Evolutionary conservation across 1,140 invertebrate species (phyloP).

Genomic region (Philotrypesis tridentata): DNA sequence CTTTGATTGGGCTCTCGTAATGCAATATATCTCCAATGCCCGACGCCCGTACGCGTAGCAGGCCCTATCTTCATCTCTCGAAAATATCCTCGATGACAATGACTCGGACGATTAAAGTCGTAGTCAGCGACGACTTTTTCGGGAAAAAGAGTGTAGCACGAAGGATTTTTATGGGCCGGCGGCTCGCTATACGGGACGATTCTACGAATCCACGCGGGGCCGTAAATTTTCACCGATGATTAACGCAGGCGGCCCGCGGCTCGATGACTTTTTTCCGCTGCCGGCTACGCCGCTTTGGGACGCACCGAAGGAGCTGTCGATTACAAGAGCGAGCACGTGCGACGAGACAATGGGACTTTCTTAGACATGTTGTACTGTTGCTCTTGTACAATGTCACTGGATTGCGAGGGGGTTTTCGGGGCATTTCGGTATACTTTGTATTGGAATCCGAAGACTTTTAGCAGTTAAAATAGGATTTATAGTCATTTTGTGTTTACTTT

Average conservation of each 20-base stretch:
- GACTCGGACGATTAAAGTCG: constrained; percentile 35
- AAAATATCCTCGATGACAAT: constrained; percentile 16
- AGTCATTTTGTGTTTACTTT: no score
- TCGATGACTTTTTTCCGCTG: neutral
- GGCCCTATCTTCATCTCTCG: constrained; percentile 41
- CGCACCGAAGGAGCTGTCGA: no score
- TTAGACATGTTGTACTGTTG: no score
- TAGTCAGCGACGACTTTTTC: constrained; percentile 6
- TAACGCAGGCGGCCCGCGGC: neutral
- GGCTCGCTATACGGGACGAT: neutral
- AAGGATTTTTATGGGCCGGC: constrained; percentile 23
- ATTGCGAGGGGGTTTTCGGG: no score
- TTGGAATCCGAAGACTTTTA: no score
- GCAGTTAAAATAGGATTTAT: no score
- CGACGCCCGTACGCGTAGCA: neutral
- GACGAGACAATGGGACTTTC: no score
- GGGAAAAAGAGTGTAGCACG: neutral
- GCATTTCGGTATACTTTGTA: no score
- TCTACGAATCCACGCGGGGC: neutral
- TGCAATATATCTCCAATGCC: constrained; percentile 2
- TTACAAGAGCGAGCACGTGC: no score
- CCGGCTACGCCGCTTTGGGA: neutral
- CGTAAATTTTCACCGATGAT: constrained; percentile 13
- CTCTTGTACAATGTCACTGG: no score
- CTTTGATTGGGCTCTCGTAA: constrained; percentile 30